These are phyloP conservation scores for Hirudinaria manillensis DNA, from an alignment of 2,888 invertebrate genomes.

Conservation along the genomic window DNA sequence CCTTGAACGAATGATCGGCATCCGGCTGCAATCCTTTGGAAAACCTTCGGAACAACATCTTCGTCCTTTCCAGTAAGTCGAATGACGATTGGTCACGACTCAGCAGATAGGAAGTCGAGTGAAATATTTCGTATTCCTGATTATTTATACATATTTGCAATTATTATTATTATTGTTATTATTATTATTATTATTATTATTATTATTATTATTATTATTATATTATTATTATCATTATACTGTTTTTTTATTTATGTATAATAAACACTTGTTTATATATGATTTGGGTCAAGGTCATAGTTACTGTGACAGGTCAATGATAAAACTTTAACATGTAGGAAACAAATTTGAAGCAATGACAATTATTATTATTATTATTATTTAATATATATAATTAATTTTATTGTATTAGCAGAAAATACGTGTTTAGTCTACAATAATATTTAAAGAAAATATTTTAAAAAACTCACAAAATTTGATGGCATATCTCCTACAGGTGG, in stretches of 20 bases:
- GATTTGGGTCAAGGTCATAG: no score
- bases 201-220: neutral
- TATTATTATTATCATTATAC: no score
- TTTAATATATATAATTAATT: neutral
- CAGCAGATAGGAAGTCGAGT: neutral
- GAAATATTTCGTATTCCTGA: slow-evolving; percentile 8
- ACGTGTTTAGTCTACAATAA: neutral
- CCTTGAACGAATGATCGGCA: no score
- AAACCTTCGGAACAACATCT: no score
- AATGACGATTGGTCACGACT: slow-evolving; percentile 5
- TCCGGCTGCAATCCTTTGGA: no score
- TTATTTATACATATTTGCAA: neutral
- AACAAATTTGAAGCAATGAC: no score
- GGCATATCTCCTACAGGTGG: slow-evolving; percentile 22
- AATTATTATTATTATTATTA: neutral
- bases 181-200: neutral
- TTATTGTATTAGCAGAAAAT: neutral
- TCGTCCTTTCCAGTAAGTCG: neutral
- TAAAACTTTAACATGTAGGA: no score
- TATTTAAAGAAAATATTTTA: neutral
- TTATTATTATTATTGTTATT: neutral
- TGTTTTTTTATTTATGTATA: no score
- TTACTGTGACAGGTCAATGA: no score
- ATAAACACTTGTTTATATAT: no score
- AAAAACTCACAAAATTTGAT: slow-evolving; percentile 1